Evolutionary conservation across 2,888 invertebrate species (phyloP), one percentile per base, ranked within the genome.

Genomic region (Sphinx pinastri): DNA sequence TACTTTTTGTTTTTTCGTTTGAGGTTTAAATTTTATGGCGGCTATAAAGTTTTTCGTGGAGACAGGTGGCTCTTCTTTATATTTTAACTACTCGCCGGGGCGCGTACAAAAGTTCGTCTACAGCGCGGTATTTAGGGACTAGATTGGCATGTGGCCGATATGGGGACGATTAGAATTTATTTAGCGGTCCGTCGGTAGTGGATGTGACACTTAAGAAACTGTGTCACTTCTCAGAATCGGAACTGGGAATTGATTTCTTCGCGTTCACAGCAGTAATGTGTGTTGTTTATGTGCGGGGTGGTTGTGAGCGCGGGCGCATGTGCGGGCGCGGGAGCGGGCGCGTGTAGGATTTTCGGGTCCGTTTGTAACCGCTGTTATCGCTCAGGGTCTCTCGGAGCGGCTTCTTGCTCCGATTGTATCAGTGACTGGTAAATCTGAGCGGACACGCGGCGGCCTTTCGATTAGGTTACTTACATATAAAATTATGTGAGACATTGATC

Each of bases 31-130:
- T 93, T 94, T 94, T 93, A 94, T 93, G 87, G 89, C 80, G 84
- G 91, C 92, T 86, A 94, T 94, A 94, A 94, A 94, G 91, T 88
- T 93, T 92, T 94, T 91, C 92, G 87, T 91, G 91, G 93, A 88
- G 94, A 94, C 94, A 94, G 94, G 94, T 94, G 94, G 93, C 88
- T 93, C 88, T 93, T 90, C 90, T 92, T 93, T 93, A 92, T 91
- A 90, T 88, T 91, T 88, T 88, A 90, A 91, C 86, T 88, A 86
- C 88, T 85, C 85, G 79, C 76, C 73, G 77, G 83, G 83, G 76
- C 79, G 79, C 79, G 84, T 81, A 84, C 82, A 79, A 88, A 87
- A 85, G 79, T 81, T 88, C 79, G 80, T 88, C 86, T 89, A 87
- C 82, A 83, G 79, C 77, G 80, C 75, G 78, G 87, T 80, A 80